Percentiles rank a stretch among this genome's conserved stretches.
These are phyloP conservation scores for Tenrec ecaudatus DNA, from an alignment of 2,113 vertebrate species.

Conservation along the genomic window DNA sequence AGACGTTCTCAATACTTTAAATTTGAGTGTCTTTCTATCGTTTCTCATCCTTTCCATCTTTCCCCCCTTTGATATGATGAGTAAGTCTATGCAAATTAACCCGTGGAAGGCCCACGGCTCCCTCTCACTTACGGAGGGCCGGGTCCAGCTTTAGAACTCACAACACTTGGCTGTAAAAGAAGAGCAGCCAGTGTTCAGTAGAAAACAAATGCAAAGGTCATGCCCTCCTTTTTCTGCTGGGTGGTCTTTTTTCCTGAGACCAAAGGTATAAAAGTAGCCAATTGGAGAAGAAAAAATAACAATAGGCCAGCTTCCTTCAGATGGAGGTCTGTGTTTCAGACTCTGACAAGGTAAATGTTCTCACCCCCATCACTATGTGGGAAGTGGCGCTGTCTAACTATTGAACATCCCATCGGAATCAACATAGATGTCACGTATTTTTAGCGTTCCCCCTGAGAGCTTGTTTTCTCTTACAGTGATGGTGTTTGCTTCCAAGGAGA, in stretches of 20 bases:
- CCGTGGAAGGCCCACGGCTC: not conserved
- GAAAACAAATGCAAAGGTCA: not conserved
- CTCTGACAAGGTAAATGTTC: not conserved
- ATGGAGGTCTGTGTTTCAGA: not conserved
- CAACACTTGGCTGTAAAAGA: not conserved
- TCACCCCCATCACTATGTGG: not conserved
- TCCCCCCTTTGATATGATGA: not conserved
- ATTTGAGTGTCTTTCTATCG: not conserved
- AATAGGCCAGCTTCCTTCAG: not conserved
- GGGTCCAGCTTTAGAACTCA: rapidly evolving
- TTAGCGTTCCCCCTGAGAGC: not conserved
- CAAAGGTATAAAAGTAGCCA: not conserved
- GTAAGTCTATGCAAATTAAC: not conserved
- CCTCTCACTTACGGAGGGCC: not conserved
- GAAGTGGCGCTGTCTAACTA: not conserved
- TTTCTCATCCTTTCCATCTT: not conserved
- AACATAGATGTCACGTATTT: not conserved
- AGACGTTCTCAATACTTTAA: not conserved
- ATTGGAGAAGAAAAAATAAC: not conserved
- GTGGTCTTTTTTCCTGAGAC: too few relatives aligned
- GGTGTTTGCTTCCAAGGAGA: not conserved
- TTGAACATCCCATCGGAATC: rapidly evolving
- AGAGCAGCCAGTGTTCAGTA: rapidly evolving
- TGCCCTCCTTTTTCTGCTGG: too few relatives aligned
- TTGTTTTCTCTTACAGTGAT: not conserved